A percentile compares a stretch with the other conserved stretches of the same genome.
Evolutionary conservation across 2,113 vertebrate genomes (phyloP).

Genomic region (Neogale vison): DNA sequence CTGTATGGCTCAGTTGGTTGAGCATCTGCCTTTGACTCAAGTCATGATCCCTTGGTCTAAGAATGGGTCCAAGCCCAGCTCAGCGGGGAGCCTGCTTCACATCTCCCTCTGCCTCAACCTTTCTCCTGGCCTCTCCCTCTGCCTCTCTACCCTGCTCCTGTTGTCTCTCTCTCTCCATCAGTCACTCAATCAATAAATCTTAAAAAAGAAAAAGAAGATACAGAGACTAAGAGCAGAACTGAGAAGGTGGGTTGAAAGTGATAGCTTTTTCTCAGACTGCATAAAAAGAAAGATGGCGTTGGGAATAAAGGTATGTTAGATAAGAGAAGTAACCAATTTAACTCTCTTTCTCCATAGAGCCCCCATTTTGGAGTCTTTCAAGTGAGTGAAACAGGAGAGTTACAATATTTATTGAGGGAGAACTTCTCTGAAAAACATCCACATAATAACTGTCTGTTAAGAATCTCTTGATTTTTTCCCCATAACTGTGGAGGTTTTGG

Average conservation of each 20-base stretch:
- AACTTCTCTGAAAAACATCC: neutral
- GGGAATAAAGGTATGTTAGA: neutral
- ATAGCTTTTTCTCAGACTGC: neutral
- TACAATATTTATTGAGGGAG: neutral
- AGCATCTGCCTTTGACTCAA: neutral
- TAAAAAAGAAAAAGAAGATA: neutral
- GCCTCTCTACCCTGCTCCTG: neutral
- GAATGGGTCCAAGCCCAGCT: neutral
- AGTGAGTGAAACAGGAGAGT: neutral
- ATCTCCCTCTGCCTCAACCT: neutral
- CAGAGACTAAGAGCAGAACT: neutral
- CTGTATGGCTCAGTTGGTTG: neutral
- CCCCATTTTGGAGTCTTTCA: neutral
- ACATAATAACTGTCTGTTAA: neutral
- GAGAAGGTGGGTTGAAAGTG: neutral
- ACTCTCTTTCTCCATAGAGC: neutral
- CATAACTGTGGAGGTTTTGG: neutral
- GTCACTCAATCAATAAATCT: neutral
- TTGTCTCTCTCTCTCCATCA: neutral
- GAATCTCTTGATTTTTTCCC: neutral
- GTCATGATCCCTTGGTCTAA: neutral
- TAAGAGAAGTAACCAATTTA: neutral
- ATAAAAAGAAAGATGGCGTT: neutral
- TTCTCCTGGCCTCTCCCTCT: neutral
- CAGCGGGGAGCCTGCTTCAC: neutral